These are phyloP conservation scores for Myrmecophaga tridactyla DNA, from an alignment of 2,113 vertebrate genomes.

Conservation along the genomic window DNA sequence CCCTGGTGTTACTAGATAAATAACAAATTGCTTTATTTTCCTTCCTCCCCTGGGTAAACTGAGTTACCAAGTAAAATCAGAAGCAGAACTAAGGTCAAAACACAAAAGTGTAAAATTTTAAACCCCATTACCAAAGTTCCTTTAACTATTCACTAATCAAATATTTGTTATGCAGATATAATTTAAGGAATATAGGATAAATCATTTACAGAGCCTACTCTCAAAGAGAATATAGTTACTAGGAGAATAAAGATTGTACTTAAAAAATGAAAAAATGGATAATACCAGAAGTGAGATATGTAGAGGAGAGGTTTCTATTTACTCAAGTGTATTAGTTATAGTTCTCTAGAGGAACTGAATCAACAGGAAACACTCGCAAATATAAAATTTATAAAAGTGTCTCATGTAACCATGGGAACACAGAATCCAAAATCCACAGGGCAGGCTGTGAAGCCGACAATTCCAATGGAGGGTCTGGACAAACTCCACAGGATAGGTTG, in stretches of 20 bases:
- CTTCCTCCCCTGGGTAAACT: background rate
- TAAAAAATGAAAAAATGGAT: background rate
- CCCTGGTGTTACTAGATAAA: background rate
- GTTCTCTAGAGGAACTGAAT: too few species aligned
- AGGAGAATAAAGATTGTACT: background rate
- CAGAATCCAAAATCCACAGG: too few species aligned
- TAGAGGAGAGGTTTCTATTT: background rate
- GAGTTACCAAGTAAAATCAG: constrained; percentile 31
- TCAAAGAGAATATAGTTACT: constrained; percentile 17
- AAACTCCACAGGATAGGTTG: too few species aligned
- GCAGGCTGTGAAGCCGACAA: too few species aligned
- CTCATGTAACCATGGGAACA: too few species aligned
- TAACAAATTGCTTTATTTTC: constrained; percentile 10
- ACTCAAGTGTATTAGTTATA: too few species aligned
- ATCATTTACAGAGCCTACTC: background rate
- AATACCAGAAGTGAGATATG: background rate
- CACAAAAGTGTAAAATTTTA: background rate
- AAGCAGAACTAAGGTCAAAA: constrained; percentile 31
- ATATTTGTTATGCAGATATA: background rate
- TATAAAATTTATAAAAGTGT: too few species aligned
- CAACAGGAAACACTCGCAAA: too few species aligned
- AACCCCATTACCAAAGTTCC: background rate
- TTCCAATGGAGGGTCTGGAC: too few species aligned
- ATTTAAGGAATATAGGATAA: background rate
- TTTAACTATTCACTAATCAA: background rate